Evolutionary conservation across 2,888 invertebrate species (phyloP), one percentile per base, ranked within the genome.

Genomic region (Teinopalpus imperialis): DNA sequence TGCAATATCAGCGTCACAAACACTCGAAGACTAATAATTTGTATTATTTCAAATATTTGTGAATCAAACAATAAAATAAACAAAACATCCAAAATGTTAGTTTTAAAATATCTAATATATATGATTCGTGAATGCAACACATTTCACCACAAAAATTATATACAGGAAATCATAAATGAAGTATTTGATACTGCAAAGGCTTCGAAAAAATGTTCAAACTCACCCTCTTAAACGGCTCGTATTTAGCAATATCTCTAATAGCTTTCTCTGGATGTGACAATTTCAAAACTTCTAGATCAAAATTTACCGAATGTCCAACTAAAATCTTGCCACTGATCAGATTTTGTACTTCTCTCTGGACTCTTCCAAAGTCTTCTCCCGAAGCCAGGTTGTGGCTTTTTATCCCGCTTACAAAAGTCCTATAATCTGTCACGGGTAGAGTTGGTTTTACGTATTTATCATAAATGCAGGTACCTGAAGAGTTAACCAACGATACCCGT

Each of bases 391-490:
- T 4, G 2, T 7, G 3, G 3, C 30, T 32, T 8, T 42, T 48
- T 2, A 50, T 49, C 3, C 44, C 52, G 16, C 44, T 45, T 1
- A 32, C 39, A 12, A 27, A 39, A 8, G 35, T 34, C n/a, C 47
- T 42, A 23, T 52, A 52, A 31, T 54, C 50, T 0, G 43, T 52
- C 4, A 54, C 50, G 1, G 10, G 1, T 8, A n/a, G 18, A 1
- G 50, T 43, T 2, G 54, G 54, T 32, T 43, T 52, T 1, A 52
- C 52, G 26, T 43, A 54, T 9, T 48, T 46, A 13, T 54, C 50
- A 0, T 52, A 24, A 2, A 54, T 16, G 9, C 20, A 9, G 0
- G 4, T 6, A 1, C 47, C 43, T 1, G 16, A 6, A 13, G 23
- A 16, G 12, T 54, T 36, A 2, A 54, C 52, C 3, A 54, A 29